Conservation (phyloP, 2,797 vertebrate species). For the Ceyx erithaca region DNA sequence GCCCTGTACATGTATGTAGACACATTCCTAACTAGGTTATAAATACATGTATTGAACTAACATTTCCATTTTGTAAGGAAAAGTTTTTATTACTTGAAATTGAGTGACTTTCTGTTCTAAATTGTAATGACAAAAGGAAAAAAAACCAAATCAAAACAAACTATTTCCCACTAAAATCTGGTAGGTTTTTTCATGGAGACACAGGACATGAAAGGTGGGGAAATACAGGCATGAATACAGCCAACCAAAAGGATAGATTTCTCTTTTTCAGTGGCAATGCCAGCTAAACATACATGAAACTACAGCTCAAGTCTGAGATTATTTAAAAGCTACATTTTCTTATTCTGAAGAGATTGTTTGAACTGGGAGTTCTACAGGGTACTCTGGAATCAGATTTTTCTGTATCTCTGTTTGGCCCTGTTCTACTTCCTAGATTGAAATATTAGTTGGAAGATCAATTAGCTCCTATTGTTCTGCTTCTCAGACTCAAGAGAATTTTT, state of each 20-base stretch:
- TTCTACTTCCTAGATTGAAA: not conserved
- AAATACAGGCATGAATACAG: not conserved
- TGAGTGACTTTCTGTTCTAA: not conserved
- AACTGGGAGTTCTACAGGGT: not conserved
- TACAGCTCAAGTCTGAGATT: not conserved
- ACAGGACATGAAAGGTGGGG: not conserved
- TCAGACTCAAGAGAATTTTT: not conserved
- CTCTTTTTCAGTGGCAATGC: not conserved
- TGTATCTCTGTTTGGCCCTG: not conserved
- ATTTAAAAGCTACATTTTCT: not conserved
- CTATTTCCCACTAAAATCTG: not conserved
- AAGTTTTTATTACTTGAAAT: not conserved
- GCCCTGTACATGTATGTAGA: not conserved
- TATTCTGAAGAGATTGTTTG: not conserved
- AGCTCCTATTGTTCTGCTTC: not conserved
- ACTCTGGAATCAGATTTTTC: not conserved
- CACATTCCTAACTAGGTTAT: not conserved
- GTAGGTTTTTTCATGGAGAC: not conserved
- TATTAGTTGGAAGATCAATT: not conserved
- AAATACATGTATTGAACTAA: not conserved
- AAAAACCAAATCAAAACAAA: not conserved
- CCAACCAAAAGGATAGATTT: not conserved
- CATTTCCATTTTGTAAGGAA: not conserved
- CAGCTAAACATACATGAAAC: not conserved
- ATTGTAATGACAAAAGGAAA: not conserved